Conservation (phyloP, 2,888 invertebrate genomes). For the Nasonia oneida region DNA sequence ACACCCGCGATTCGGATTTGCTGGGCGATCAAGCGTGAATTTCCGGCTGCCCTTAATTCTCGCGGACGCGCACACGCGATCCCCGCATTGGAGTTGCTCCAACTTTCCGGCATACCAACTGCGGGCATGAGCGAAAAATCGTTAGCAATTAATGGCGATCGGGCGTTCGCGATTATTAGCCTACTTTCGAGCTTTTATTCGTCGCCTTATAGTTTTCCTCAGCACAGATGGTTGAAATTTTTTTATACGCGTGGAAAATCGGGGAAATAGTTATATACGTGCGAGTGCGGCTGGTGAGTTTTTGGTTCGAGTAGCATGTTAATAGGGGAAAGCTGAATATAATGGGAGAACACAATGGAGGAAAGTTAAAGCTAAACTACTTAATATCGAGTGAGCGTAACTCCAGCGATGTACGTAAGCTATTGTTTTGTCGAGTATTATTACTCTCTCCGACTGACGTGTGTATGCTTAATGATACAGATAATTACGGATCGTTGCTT, state of each 20-base stretch:
- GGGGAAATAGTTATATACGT: neutral
- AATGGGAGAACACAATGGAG: constrained; percentile 51
- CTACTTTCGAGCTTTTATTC: constrained; percentile 8
- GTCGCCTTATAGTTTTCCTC: neutral
- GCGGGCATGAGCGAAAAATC: constrained; percentile 37
- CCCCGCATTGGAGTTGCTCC: constrained; percentile 36
- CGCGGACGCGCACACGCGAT: constrained; percentile 32
- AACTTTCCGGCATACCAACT: constrained; percentile 21
- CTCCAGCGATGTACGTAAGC: neutral
- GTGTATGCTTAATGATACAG: neutral
- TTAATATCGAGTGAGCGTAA: constrained; percentile 10
- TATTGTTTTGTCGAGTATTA: neutral
- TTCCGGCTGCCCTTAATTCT: constrained; percentile 56
- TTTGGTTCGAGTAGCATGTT: constrained; percentile 32
- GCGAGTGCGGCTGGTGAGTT: neutral
- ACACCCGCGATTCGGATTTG: constrained; percentile 49
- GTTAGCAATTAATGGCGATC: constrained; percentile 43
- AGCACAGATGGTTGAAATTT: neutral
- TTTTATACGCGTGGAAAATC: neutral
- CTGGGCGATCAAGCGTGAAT: constrained; percentile 56
- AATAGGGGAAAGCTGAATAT: constrained; percentile 52
- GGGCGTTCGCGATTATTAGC: neutral
- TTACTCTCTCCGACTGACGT: neutral
- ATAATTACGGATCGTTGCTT: neutral
- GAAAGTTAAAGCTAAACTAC: constrained; percentile 34